Conservation (phyloP, 2,888 invertebrate species). For the Leptothorax acervorum region DNA sequence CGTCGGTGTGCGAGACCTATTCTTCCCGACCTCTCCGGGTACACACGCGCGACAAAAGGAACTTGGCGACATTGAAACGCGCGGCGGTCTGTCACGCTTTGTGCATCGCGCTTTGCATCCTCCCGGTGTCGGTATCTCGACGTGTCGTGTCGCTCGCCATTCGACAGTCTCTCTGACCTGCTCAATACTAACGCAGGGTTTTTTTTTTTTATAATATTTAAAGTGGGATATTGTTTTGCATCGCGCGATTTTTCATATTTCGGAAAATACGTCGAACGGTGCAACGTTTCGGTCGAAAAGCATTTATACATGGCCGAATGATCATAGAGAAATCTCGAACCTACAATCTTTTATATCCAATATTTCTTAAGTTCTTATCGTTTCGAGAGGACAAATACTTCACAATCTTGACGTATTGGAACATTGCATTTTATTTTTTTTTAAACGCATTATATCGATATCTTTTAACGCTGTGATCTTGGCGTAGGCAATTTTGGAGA, state of each 20-base stretch:
- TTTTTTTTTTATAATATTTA: background rate
- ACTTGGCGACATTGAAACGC: constrained; percentile 57
- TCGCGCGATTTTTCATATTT: background rate
- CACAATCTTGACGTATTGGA: background rate
- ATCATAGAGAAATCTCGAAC: background rate
- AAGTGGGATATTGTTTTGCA: background rate
- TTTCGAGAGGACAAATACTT: background rate
- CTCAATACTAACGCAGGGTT: background rate
- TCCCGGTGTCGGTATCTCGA: background rate
- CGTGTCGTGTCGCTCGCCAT: background rate
- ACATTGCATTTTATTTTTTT: background rate
- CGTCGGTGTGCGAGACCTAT: constrained; percentile 65
- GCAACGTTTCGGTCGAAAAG: background rate
- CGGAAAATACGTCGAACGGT: background rate
- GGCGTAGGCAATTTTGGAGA: background rate
- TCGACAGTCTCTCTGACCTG: constrained; percentile 4
- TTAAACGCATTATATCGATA: background rate
- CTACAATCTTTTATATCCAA: background rate
- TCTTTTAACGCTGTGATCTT: background rate
- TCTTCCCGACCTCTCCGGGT: constrained; percentile 54
- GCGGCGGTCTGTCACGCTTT: constrained; percentile 5
- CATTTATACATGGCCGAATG: background rate
- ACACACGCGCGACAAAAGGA: constrained; percentile 44
- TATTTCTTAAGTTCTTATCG: background rate
- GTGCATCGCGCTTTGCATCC: background rate